phyloP scores from a whole-genome alignment of 2,797 vertebrate species.

The Aplochiton taeniatus region DNA sequence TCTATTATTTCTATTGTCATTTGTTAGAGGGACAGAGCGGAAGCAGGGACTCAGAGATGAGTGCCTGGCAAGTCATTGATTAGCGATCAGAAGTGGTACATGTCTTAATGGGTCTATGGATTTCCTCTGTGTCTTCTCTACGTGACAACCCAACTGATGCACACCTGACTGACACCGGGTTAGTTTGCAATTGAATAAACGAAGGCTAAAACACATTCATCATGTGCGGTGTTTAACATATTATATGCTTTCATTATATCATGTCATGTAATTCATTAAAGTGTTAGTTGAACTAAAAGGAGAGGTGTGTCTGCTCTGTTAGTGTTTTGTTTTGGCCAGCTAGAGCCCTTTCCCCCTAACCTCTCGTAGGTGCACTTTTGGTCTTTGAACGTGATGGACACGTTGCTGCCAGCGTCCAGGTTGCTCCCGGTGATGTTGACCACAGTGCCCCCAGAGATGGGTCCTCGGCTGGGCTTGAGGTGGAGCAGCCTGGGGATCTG shows the following conservation, averaged over 20 bases:
- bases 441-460: slow-evolving; percentile 92
- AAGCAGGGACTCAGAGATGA: slow-evolving; percentile 20
- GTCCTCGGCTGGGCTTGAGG: slow-evolving; percentile 88
- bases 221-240: too few relatives aligned
- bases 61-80: slow-evolving; percentile 40
- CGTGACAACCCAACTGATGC: not conserved
- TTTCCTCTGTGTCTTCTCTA: slow-evolving; percentile 11
- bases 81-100: slow-evolving; percentile 41
- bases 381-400: slow-evolving; percentile 90
- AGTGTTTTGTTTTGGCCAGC: too few relatives aligned
- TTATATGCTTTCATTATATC: too few relatives aligned
- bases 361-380: slow-evolving; percentile 93
- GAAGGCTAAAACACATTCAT: too few relatives aligned
- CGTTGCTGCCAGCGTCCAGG: slow-evolving; percentile 93
- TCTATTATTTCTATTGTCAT: not conserved
- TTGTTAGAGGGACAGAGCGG: not conserved
- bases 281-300: too few relatives aligned
- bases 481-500: slow-evolving; percentile 86
- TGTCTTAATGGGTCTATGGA: slow-evolving; percentile 40
- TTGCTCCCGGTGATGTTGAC: slow-evolving; percentile 96
- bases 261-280: too few relatives aligned
- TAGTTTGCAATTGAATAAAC: slow-evolving; percentile 1
- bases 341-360: slow-evolving; percentile 59
- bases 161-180: not conserved
- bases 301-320: slow-evolving; percentile 13